Base-by-base conservation (phyloP, 64 coral and sea anemone species). In the Hydrozoanthus tunicans region DNA sequence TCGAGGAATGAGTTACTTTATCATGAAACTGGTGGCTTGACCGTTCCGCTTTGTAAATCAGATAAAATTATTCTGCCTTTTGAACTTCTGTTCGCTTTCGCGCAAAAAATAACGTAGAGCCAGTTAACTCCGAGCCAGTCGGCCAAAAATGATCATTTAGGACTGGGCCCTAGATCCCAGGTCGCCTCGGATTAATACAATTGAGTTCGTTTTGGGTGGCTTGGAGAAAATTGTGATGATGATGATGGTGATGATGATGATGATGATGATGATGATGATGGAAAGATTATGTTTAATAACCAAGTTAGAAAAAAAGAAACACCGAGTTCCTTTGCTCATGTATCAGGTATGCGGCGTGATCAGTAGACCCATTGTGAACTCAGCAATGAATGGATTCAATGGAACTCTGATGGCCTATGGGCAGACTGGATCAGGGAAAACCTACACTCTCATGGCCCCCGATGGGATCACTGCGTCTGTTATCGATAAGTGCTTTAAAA, bases 311-410 rank as follows among this genome's bases (percentile, higher is more conserved):
- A 43, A 43, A 43, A 43, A 43, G 32, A 43, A 43, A 43, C 56
- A 20, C 4, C 4, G 11, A 14, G 13, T 60, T 70, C 17, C 32
- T 15, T 15, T 54, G 9, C 26, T 17, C 10, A 57, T 89, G 60
- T 6, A 27, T 5, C 17, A 98, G 96, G 94, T 98, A 14, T 98
- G 93, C 56, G 89, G 77, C 43, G 91, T 91, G 58, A 90, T 98
- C 23, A 93, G 96, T 43, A 90, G 92, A 53, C 96, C 96, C 11
- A 84, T 98, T 7, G 94, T 98, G n/a, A 93, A 83, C 75, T 88
- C 96, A 10, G 96, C 96, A 81, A 90, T 98, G 53, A 98, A 95
- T 93, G 96, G 96, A 10, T 98, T 98, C 66, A 98, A 98, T 86
- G 96, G 96, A 8, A 95, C 96, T 15, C 70, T 98, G 1, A 98